phyloP scores from a whole-genome alignment of 2,888 invertebrate genomes.

The Cerceris ruficornis region DNA sequence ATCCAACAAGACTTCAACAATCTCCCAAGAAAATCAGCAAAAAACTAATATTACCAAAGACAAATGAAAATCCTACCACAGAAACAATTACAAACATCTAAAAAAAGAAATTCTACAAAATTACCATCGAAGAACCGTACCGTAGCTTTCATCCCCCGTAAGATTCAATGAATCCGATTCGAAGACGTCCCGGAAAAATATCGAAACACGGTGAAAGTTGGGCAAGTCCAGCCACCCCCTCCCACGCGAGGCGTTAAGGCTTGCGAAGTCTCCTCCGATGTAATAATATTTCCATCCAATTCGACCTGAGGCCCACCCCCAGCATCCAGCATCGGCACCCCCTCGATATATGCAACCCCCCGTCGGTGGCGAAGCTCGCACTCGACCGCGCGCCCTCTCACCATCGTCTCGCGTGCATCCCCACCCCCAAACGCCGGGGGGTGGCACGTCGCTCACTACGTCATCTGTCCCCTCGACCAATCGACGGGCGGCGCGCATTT shows the following conservation, averaged over 20 bases:
- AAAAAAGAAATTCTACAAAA: background rate
- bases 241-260: constrained; percentile 50
- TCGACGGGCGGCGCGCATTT: constrained; percentile 81
- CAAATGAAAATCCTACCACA: background rate
- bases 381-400: constrained; percentile 65
- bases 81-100: background rate
- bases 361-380: constrained; percentile 60
- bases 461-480: constrained; percentile 82
- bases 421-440: constrained; percentile 72
- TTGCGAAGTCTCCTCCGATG: constrained; percentile 74
- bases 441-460: constrained; percentile 82
- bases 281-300: constrained; percentile 80
- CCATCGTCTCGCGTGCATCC: constrained; percentile 70
- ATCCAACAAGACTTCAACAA: background rate
- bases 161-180: too few relatives aligned
- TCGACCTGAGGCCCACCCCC: constrained; percentile 68
- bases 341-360: constrained; percentile 64
- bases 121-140: too few relatives aligned
- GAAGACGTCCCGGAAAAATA: background rate
- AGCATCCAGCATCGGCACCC: constrained; percentile 53
- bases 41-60: background rate
- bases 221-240: constrained; percentile 27
- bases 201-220: background rate
- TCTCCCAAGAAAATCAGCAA: background rate
- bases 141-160: too few relatives aligned